phyloP scores from a whole-genome alignment of 2,113 vertebrate genomes.

The Nibea albiflora region DNA sequence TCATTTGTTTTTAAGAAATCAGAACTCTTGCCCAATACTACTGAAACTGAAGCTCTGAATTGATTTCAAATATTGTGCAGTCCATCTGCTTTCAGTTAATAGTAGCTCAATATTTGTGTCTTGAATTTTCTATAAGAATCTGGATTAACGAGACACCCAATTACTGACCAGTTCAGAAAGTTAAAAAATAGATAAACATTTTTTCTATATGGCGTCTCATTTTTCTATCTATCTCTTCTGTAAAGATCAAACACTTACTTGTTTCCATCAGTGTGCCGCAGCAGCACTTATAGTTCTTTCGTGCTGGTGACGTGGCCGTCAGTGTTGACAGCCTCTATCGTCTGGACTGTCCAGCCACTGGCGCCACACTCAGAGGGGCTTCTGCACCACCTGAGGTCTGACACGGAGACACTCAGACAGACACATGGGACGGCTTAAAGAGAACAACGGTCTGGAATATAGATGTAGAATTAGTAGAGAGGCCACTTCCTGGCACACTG shows the following conservation, averaged over 20 bases:
- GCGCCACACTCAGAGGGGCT: conserved; percentile 56
- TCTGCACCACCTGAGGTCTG: conserved; percentile 45
- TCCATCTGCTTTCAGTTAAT: not conserved
- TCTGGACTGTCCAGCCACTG: conserved; percentile 61
- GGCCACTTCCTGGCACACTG: conserved; percentile 18
- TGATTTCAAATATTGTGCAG: not conserved
- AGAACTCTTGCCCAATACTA: not conserved
- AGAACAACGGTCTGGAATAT: conserved; percentile 20
- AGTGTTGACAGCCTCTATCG: conserved; percentile 70
- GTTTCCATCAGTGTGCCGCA: conserved; percentile 23
- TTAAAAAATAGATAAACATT: not conserved
- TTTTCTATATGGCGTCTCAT: not conserved
- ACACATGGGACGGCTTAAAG: conserved; percentile 27
- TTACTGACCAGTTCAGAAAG: not conserved
- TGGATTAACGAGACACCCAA: not conserved
- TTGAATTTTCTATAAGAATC: not conserved
- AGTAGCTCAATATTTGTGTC: not conserved
- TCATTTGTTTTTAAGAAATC: not conserved
- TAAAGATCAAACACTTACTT: conserved; percentile 9
- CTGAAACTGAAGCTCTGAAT: not conserved
- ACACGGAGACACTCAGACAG: conserved; percentile 29
- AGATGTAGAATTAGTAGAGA: conserved; percentile 29
- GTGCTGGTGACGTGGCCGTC: conserved; percentile 45
- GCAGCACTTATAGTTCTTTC: conserved; percentile 37
- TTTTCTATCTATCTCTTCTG: not conserved